phyloP scores from a whole-genome alignment of 2,113 vertebrate species.

The Plestiodon gilberti region DNA sequence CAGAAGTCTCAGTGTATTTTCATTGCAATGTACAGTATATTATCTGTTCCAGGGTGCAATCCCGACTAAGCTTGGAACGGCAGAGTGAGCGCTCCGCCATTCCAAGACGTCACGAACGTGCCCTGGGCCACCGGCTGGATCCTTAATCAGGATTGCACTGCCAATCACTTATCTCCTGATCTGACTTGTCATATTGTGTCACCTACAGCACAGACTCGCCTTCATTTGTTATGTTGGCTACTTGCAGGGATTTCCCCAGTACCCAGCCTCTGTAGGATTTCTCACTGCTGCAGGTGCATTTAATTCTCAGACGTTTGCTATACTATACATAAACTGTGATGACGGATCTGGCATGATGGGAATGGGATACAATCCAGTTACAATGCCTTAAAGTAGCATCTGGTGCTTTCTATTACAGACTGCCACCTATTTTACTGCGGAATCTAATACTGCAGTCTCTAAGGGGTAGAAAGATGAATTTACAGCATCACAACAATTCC shows the following conservation, averaged over 20 bases:
- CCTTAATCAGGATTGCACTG: too few relatives aligned
- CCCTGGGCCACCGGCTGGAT: too few relatives aligned
- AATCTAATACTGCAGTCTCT: neutral
- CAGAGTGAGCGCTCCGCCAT: too few relatives aligned
- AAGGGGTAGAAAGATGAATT: constrained; percentile 7
- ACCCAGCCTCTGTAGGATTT: neutral
- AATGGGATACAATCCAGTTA: constrained; percentile 7
- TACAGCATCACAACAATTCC: neutral
- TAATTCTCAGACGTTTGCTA: neutral
- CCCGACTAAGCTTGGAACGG: too few relatives aligned
- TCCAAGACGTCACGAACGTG: too few relatives aligned
- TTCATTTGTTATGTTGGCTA: neutral
- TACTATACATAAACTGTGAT: neutral
- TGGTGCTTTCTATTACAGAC: neutral
- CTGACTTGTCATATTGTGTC: neutral
- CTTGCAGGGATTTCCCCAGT: neutral
- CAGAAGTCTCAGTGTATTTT: neutral
- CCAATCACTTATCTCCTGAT: neutral
- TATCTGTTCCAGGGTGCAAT: too few relatives aligned
- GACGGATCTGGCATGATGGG: constrained; percentile 29
- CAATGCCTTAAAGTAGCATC: constrained; percentile 8
- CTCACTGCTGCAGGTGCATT: neutral
- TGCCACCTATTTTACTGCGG: constrained; percentile 34
- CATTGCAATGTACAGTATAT: neutral
- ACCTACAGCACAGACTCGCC: fast-evolving